Evolutionary conservation across 2,888 invertebrate species (phyloP).

Genomic region (Lepidocyrtoides sp.): DNA sequence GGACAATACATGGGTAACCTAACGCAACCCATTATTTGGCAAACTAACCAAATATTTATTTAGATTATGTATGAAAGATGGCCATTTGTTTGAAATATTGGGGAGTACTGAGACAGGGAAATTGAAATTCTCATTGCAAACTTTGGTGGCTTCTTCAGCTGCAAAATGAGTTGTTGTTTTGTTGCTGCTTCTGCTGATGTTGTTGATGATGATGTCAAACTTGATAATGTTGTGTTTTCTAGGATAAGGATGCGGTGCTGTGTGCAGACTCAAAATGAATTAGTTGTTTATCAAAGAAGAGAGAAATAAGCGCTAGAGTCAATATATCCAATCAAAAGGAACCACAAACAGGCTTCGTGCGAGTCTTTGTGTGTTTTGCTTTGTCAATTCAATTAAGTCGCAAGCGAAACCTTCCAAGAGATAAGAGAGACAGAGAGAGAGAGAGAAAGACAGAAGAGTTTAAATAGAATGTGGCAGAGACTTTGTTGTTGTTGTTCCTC

Average conservation of each 20-base stretch:
- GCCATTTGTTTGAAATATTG: conserved; percentile 19
- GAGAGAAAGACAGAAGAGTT: conserved; percentile 44
- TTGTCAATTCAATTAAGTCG: conserved; percentile 73
- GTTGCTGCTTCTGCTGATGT: background rate
- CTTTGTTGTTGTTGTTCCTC: conserved; percentile 40
- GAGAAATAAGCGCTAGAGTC: conserved; percentile 15
- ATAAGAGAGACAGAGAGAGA: conserved; percentile 28
- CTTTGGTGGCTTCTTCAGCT: background rate
- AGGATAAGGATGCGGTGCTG: background rate
- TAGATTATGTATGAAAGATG: too few relatives aligned
- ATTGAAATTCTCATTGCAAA: conserved; percentile 21
- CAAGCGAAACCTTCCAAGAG: conserved; percentile 45
- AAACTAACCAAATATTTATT: too few relatives aligned
- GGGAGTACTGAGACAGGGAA: background rate
- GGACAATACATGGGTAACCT: too few relatives aligned
- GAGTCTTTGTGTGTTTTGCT: conserved; percentile 52
- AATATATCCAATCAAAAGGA: conserved; percentile 62
- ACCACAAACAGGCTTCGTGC: conserved; percentile 38
- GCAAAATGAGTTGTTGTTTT: background rate
- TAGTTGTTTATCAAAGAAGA: conserved; percentile 41
- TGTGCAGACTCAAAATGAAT: conserved; percentile 28
- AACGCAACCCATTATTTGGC: too few relatives aligned
- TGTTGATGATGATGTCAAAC: background rate
- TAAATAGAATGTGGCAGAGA: conserved; percentile 35
- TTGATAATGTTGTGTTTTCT: background rate